phyloP scores from a whole-genome alignment of 64 coral and sea anemone species.

The Dendrophyllia cribrosa region DNA sequence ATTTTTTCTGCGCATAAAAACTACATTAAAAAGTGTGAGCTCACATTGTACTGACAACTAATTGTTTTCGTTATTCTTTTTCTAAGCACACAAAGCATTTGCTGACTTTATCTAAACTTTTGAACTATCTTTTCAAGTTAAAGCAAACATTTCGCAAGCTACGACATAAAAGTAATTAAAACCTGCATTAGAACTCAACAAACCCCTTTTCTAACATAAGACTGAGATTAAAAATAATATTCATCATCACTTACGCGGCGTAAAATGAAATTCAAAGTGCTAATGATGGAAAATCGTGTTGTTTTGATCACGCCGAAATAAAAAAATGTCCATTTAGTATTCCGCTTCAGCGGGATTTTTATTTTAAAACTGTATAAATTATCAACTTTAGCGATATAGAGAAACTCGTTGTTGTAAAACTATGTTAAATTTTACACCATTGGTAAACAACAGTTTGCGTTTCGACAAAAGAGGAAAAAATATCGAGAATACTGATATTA shows the following conservation, averaged over 20 bases:
- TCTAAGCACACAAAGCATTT: not conserved
- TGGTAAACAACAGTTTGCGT: no score
- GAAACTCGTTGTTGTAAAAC: no score
- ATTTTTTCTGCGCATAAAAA: not conserved
- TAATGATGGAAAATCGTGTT: not conserved
- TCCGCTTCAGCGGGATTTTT: no score
- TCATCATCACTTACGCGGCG: not conserved
- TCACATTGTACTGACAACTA: not conserved
- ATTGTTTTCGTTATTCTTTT: not conserved
- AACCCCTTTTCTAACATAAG: not conserved
- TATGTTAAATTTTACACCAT: no score
- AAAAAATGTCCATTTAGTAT: no score
- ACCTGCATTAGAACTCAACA: not conserved
- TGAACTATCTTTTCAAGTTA: not conserved
- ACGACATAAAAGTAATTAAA: conserved; percentile 31
- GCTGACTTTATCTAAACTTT: not conserved
- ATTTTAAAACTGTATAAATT: no score
- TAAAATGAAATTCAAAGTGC: not conserved
- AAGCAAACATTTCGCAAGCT: conserved; percentile 29
- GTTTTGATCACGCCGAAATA: not conserved
- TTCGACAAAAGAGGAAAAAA: no score
- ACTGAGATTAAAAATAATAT: not conserved
- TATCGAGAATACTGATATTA: no score
- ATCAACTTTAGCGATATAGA: no score
- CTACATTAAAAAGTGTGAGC: no score